These are phyloP conservation scores for Panonychus citri DNA, from an alignment of 1,140 invertebrate species.

Conservation along the genomic window DNA sequence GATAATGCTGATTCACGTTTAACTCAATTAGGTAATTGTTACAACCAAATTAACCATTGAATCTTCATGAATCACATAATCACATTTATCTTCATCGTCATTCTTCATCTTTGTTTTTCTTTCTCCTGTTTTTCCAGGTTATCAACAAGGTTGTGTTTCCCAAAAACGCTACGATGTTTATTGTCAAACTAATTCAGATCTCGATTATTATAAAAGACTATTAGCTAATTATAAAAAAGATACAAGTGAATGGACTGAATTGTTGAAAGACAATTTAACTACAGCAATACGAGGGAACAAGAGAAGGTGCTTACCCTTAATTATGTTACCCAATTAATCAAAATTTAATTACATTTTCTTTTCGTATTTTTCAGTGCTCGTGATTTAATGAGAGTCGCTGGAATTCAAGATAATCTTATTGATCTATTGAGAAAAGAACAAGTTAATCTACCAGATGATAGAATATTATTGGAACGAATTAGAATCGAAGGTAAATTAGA, in stretches of 20 bases:
- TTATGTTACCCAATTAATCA: background rate
- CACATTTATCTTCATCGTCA: too few relatives aligned
- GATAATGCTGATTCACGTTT: slow-evolving; percentile 76
- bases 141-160: slow-evolving; percentile 41
- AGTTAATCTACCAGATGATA: background rate
- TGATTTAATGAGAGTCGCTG: background rate
- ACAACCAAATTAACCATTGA: background rate
- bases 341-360: background rate
- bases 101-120: too few relatives aligned
- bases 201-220: background rate
- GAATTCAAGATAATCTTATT: background rate
- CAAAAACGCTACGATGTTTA: slow-evolving; percentile 32
- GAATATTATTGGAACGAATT: slow-evolving; percentile 16
- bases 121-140: slow-evolving; percentile 25
- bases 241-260: background rate
- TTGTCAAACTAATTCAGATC: slow-evolving; percentile 26
- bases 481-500: slow-evolving; percentile 32
- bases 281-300: background rate
- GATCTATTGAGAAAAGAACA: background rate
- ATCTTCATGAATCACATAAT: too few relatives aligned
- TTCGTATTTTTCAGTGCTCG: background rate
- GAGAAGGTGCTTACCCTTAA: background rate
- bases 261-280: background rate
- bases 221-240: background rate
- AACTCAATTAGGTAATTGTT: slow-evolving; percentile 36